These are phyloP conservation scores for Helobdella robusta DNA, from an alignment of 2,888 invertebrate genomes.

Conservation along the genomic window DNA sequence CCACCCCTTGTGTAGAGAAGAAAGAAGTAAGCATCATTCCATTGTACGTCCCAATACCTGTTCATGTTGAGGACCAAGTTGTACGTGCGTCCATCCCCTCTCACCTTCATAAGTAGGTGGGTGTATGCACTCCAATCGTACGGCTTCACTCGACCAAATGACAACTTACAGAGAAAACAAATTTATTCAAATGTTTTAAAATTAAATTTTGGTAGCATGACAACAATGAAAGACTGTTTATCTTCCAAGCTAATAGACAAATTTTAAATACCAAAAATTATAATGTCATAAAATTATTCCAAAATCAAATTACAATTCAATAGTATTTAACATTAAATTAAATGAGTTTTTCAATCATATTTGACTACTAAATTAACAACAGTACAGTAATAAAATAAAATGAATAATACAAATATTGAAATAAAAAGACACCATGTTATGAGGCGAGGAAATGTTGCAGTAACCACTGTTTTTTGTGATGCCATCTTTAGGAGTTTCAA, in stretches of 20 bases:
- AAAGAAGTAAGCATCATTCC: conserved; percentile 79
- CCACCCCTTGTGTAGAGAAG: conserved; percentile 86
- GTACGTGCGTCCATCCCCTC: conserved; percentile 90
- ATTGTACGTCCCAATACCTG: conserved; percentile 66
- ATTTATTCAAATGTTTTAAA: no score
- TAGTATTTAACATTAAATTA: no score
- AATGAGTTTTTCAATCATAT: no score
- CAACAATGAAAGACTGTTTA: no score
- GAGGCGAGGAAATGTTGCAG: conserved; percentile 65
- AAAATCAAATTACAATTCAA: no score
- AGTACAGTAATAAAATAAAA: no score
- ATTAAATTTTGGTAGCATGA: no score
- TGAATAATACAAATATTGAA: not conserved
- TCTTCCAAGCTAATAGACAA: no score
- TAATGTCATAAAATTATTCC: no score
- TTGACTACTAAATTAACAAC: no score
- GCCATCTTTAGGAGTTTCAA: conserved; percentile 71
- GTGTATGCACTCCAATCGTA: conserved; percentile 72
- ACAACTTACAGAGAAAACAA: conserved; percentile 27
- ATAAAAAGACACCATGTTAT: conserved; percentile 43
- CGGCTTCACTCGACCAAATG: conserved; percentile 54
- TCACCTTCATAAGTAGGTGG: conserved; percentile 64
- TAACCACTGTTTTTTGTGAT: conserved; percentile 67
- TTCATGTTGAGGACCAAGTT: conserved; percentile 60
- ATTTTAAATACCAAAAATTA: no score